Evolutionary conservation across 2,888 invertebrate species (phyloP), one percentile per base, ranked within the genome.

Genomic region (Argyresthia albistria): DNA sequence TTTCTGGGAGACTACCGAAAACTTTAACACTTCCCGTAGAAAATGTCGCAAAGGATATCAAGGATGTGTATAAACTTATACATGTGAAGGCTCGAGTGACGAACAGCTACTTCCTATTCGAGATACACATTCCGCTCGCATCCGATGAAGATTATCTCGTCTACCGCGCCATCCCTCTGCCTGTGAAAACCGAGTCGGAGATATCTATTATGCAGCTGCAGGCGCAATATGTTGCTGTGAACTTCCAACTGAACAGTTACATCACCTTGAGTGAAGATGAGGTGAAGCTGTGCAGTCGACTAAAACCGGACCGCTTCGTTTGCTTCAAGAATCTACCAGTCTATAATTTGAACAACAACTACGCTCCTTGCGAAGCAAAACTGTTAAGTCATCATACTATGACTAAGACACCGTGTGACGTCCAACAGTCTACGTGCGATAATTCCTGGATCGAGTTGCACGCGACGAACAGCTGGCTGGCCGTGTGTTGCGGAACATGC

Each of bases 51-150:
- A 51, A 57, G 16, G 54, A 59, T 35, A 55, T 59, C 0, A 58
- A 54, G 12, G 55, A 60, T 6, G n/a, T 59, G 0, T 60, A 59
- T 52, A 58, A 58, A 25, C 50, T 59, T n/a, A 46, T 57, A 9
- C 57, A 55, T 10, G 56, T 58, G 0, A 61, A 58, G 46, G 58
- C 57, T 1, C 49, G 57, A 51, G 56, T 58, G 0, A 57, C 57
- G 0, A 39, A 54, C 7, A 54, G 8, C 15, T 58, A 55, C 11
- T 59, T 59, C 39, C 1, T 59, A 8, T 57, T 58, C 43, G 58
- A 61, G 11, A 8, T 48, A 12, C 35, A 35, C 7, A 4, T 46
- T 8, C 46, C 46, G 15, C 46, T 46, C 4, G 6, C 15, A 16
- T 15, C 55, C 8, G 53, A 58, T 10, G 60, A 59, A 42, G 56